Evolutionary conservation across 2,888 invertebrate species (phyloP).

Genomic region (Cinara cedri): DNA sequence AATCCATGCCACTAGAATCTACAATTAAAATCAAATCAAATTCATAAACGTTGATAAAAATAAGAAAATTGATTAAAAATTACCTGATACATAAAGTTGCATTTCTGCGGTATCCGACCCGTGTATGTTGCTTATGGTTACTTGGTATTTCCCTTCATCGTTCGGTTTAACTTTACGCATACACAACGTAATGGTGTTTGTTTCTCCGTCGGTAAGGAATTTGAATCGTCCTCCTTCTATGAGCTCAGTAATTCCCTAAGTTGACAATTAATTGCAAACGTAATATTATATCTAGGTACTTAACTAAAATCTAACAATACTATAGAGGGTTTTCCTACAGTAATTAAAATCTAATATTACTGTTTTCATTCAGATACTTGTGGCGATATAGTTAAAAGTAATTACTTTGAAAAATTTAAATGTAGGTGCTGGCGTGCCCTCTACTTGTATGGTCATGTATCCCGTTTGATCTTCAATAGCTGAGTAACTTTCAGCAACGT

Average conservation of each 20-base stretch:
- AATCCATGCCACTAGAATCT: constrained; percentile 98
- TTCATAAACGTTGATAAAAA: too few species aligned
- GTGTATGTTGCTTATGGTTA: constrained; percentile 89
- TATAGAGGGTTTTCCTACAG: too few species aligned
- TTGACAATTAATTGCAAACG: not conserved
- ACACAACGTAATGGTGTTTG: constrained; percentile 88
- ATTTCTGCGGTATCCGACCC: constrained; percentile 96
- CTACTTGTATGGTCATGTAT: constrained; percentile 89
- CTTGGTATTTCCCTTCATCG: constrained; percentile 95
- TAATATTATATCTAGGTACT: too few species aligned
- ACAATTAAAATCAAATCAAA: constrained; percentile 2
- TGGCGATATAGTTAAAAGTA: not conserved
- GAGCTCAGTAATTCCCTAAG: constrained; percentile 82
- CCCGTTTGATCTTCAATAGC: constrained; percentile 96
- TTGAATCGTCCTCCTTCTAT: constrained; percentile 95
- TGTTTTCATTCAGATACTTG: too few species aligned
- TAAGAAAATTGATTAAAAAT: not conserved
- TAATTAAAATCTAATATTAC: too few species aligned
- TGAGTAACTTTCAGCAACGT: constrained; percentile 92
- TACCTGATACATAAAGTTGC: constrained; percentile 94
- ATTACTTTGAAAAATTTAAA: constrained; percentile 88
- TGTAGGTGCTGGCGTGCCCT: constrained; percentile 92
- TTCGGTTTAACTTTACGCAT: constrained; percentile 95
- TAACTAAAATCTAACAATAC: too few species aligned
- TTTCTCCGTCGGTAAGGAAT: constrained; percentile 91